These are phyloP conservation scores for Fratercula arctica DNA, from an alignment of 2,797 vertebrate species.

Conservation along the genomic window DNA sequence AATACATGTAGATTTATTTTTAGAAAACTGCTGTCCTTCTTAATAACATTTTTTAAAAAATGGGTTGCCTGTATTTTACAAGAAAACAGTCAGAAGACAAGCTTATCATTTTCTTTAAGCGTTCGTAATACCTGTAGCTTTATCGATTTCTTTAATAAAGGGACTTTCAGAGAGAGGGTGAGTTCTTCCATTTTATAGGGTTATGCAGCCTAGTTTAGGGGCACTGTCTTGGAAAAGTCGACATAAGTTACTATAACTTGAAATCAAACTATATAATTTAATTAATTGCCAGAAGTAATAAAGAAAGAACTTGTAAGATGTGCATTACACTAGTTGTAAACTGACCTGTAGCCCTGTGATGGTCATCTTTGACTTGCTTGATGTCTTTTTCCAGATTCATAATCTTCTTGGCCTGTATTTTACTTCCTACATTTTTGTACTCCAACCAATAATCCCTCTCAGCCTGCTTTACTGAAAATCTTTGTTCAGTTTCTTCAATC, in stretches of 20 bases:
- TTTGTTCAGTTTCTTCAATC: constrained; percentile 65
- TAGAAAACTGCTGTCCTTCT: background rate
- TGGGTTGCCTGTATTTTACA: background rate
- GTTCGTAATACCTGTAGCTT: background rate
- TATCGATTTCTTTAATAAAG: background rate
- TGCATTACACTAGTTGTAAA: background rate
- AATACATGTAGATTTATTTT: background rate
- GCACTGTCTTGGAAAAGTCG: background rate
- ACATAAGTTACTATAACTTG: background rate
- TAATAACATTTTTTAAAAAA: background rate
- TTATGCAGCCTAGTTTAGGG: background rate
- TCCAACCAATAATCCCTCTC: constrained; percentile 79
- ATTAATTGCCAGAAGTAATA: background rate
- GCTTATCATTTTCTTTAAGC: background rate
- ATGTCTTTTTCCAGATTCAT: constrained; percentile 74
- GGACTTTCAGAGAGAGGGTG: background rate
- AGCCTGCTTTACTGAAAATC: constrained; percentile 50
- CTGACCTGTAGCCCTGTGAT: constrained; percentile 79
- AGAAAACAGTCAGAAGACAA: background rate
- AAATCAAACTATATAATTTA: background rate
- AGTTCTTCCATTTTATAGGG: background rate
- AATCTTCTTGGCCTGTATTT: constrained; percentile 71
- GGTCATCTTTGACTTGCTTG: constrained; percentile 59
- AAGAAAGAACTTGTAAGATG: background rate
- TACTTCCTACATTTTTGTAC: constrained; percentile 78